Evolutionary conservation across 64 coral and sea anemone genomes (phyloP).

Genomic region (Pachyseris speciosa): DNA sequence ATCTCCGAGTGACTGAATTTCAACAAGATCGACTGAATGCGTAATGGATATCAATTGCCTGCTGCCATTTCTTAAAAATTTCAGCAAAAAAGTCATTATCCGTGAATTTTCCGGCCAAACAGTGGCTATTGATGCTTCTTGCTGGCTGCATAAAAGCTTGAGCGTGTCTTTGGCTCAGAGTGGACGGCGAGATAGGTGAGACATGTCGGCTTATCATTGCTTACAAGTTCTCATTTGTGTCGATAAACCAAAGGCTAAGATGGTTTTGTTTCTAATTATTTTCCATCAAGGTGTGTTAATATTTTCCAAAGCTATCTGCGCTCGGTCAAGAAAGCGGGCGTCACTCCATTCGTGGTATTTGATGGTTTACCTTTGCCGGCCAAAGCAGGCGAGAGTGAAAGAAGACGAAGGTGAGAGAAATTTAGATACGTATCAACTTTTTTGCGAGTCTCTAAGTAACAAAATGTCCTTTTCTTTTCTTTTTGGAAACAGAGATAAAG

Average conservation of each 20-base stretch:
- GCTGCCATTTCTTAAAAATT: slow-evolving; percentile 1
- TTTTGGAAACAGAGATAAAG: slow-evolving; percentile 13
- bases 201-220: neutral
- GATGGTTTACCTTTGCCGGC: slow-evolving; percentile 29
- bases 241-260: no score
- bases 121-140: slow-evolving; percentile 27
- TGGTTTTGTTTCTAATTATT: neutral
- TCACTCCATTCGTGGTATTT: slow-evolving; percentile 52
- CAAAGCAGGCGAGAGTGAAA: slow-evolving; percentile 30
- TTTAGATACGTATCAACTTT: neutral
- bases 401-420: slow-evolving; percentile 13
- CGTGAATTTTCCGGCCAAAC: neutral
- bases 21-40: no score
- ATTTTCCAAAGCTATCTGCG: slow-evolving; percentile 23
- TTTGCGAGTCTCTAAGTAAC: neutral
- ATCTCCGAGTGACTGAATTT: no score
- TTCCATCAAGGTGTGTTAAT: slow-evolving; percentile 17
- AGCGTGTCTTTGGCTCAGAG: neutral
- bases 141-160: slow-evolving; percentile 40
- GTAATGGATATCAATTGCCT: neutral
- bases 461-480: neutral
- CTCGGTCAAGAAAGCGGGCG: slow-evolving; percentile 19
- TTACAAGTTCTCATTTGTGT: neutral
- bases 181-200: slow-evolving; percentile 3
- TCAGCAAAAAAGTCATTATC: neutral